These are phyloP conservation scores for Crotalus tigris DNA, from an alignment of 2,113 vertebrate genomes.

Conservation along the genomic window DNA sequence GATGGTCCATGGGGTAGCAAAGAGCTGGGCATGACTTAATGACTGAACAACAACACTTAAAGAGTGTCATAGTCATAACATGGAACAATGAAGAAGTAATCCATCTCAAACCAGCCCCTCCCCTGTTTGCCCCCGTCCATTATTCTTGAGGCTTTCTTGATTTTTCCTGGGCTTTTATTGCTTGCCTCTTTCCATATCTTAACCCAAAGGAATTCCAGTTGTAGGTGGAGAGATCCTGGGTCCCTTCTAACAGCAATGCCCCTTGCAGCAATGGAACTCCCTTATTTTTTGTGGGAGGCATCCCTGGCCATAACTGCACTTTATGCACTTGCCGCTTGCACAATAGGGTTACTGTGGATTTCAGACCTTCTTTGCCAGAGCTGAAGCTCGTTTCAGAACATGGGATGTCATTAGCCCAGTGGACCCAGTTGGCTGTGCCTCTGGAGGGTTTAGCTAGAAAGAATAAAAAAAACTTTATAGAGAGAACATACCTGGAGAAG, in stretches of 20 bases:
- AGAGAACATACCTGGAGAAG: not conserved
- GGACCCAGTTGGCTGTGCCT: not conserved
- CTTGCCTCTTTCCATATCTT: constrained; percentile 68
- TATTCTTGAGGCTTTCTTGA: not conserved
- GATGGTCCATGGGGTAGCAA: not conserved
- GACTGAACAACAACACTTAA: not conserved
- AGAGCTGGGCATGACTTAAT: not conserved
- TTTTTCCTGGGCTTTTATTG: not conserved
- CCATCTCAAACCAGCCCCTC: not conserved
- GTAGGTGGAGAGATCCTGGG: constrained; percentile 65
- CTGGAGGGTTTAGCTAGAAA: not conserved
- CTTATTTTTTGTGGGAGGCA: not conserved
- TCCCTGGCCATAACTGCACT: constrained; percentile 21
- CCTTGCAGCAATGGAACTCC: constrained; percentile 33
- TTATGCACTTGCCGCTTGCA: constrained; percentile 21
- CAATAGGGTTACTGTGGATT: constrained; percentile 2
- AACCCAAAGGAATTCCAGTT: constrained; percentile 78
- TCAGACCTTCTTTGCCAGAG: not conserved
- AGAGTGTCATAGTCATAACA: not conserved
- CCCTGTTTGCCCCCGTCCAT: fast-evolving
- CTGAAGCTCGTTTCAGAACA: constrained; percentile 21
- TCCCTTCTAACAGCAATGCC: constrained; percentile 49
- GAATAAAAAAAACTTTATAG: not conserved
- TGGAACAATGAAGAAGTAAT: not conserved
- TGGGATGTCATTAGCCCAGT: constrained; percentile 17